Conservation (phyloP, 2,797 vertebrate species). For the Hydrolagus colliei region DNA sequence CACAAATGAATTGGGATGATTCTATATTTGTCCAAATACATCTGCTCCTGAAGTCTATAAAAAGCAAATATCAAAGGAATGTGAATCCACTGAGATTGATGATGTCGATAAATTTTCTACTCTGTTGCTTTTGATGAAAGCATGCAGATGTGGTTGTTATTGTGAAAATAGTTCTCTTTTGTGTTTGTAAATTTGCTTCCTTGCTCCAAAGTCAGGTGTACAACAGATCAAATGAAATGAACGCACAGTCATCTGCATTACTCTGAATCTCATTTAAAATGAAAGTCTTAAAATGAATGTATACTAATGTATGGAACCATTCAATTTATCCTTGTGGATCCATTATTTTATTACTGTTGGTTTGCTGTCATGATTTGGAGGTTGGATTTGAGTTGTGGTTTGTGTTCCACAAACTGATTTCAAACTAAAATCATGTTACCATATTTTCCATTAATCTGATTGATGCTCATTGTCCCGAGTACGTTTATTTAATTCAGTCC, state of each 20-base stretch:
- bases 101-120: not conserved
- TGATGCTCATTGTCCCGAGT: not conserved
- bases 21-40: too few species aligned
- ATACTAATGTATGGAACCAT: not conserved
- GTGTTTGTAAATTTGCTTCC: not conserved
- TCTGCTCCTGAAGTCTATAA: too few species aligned
- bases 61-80: not conserved
- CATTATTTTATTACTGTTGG: too few species aligned
- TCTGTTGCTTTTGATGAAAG: not conserved
- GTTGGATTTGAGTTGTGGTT: too few species aligned
- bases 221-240: not conserved
- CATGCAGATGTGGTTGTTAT: not conserved
- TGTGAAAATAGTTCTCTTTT: not conserved
- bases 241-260: not conserved
- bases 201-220: not conserved
- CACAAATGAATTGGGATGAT: too few species aligned
- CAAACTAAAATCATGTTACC: too few species aligned
- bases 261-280: not conserved
- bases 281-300: not conserved
- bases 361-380: too few species aligned
- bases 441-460: too few species aligned
- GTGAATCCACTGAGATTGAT: not conserved
- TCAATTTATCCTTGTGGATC: not conserved
- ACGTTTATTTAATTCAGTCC: not conserved
- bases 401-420: too few species aligned